Percentiles rank a stretch among this genome's conserved stretches.
Conservation (phyloP, 2,797 vertebrate species). For the Rhincodon typus region DNA sequence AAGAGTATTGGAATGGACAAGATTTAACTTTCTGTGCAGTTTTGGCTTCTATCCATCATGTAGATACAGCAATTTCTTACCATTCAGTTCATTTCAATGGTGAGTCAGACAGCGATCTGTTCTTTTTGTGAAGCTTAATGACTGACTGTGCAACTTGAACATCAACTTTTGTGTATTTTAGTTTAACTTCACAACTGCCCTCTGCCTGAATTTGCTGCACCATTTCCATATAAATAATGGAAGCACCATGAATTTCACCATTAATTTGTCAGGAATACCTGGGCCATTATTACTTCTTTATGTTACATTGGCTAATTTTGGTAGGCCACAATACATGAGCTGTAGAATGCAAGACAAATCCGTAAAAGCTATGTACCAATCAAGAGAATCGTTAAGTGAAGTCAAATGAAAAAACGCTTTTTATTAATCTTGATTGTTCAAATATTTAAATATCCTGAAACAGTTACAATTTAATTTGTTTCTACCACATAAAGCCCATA, state of each 20-base stretch:
- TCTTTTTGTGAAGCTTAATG: neutral
- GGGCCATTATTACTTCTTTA: neutral
- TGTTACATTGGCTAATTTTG: neutral
- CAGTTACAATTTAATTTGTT: neutral
- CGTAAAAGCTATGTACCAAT: neutral
- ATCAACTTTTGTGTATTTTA: neutral
- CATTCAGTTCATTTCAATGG: neutral
- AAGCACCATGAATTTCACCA: neutral
- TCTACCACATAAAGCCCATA: neutral
- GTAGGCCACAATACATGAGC: neutral
- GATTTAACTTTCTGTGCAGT: neutral
- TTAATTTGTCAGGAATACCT: neutral
- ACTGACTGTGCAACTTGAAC: neutral
- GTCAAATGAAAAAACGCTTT: neutral
- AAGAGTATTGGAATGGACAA: neutral
- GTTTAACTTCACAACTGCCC: neutral
- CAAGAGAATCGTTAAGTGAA: neutral
- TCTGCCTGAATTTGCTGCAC: neutral
- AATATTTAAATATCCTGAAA: neutral
- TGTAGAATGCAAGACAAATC: neutral
- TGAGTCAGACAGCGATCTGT: neutral
- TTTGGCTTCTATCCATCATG: neutral
- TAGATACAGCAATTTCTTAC: neutral
- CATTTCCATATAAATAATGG: neutral
- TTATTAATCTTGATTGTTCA: neutral